These are phyloP conservation scores for Drosophila mimetica DNA, from an alignment of 2,888 invertebrate genomes.

Conservation along the genomic window DNA sequence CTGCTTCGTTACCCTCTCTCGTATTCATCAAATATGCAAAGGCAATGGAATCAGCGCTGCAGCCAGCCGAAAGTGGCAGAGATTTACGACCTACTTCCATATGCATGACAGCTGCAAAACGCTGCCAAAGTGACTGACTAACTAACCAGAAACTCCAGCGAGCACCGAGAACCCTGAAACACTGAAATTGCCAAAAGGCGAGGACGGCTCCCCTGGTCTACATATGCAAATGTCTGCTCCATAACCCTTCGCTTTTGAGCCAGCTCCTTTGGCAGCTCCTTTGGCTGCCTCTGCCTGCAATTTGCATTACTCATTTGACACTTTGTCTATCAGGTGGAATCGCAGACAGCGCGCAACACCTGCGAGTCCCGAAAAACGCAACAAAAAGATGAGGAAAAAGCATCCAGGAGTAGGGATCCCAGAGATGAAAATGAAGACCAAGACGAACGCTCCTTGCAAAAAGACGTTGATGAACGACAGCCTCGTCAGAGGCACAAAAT, in stretches of 20 bases:
- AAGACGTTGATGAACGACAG: slow-evolving; percentile 75
- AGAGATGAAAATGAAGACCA: slow-evolving; percentile 33
- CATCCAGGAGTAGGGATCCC: not conserved
- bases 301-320: slow-evolving; percentile 81
- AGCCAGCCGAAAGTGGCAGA: slow-evolving; percentile 49
- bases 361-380: slow-evolving; percentile 37
- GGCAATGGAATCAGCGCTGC: slow-evolving; percentile 34
- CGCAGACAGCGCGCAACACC: slow-evolving; percentile 54
- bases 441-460: slow-evolving; percentile 33
- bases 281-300: slow-evolving; percentile 49
- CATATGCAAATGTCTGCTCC: slow-evolving; percentile 45
- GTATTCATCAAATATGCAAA: slow-evolving; percentile 54
- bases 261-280: slow-evolving; percentile 27
- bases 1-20: slow-evolving; percentile 7
- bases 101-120: slow-evolving; percentile 73
- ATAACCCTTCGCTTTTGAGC: slow-evolving; percentile 6
- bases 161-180: not conserved
- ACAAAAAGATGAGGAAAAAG: slow-evolving; percentile 4
- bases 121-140: slow-evolving; percentile 60
- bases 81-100: slow-evolving; percentile 78
- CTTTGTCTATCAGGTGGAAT: slow-evolving; percentile 65
- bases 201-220: no score
- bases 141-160: slow-evolving; percentile 57
- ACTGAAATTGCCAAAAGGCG: slow-evolving; percentile 1
- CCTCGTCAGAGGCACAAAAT: slow-evolving; percentile 60